phyloP scores from a whole-genome alignment of 2,888 invertebrate species.

The Stenchaetothrips biformis region DNA sequence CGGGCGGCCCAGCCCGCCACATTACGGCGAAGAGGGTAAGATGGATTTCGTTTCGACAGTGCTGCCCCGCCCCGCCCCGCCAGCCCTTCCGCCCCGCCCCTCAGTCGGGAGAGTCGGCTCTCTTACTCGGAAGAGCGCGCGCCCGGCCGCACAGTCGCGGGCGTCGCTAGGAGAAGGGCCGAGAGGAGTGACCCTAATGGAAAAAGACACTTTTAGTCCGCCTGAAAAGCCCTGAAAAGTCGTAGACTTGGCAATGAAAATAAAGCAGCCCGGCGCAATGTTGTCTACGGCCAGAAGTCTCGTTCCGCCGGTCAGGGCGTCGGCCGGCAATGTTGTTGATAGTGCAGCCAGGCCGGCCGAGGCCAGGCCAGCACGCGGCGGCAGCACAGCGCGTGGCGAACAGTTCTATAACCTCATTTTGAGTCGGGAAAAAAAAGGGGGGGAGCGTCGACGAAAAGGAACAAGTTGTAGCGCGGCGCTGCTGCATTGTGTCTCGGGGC shows the following conservation, averaged over 20 bases:
- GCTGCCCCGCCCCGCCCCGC: background rate
- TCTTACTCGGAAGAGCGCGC: slow-evolving; percentile 13
- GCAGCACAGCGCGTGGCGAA: background rate
- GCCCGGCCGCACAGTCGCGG: background rate
- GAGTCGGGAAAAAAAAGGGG: no score
- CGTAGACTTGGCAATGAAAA: slow-evolving; percentile 19
- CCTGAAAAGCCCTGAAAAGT: slow-evolving; percentile 9
- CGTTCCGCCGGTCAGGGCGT: background rate
- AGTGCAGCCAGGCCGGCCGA: background rate
- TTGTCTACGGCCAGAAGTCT: background rate
- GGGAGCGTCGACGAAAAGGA: no score
- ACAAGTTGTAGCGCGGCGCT: background rate
- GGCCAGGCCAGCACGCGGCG: background rate
- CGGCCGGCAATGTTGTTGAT: background rate
- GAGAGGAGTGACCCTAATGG: slow-evolving; percentile 15
- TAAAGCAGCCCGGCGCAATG: slow-evolving; percentile 1
- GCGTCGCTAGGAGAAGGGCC: background rate
- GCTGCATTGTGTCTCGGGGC: background rate
- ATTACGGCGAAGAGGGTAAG: slow-evolving; percentile 17
- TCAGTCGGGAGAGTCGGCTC: background rate
- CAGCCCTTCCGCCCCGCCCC: background rate
- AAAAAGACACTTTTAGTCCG: slow-evolving; percentile 22
- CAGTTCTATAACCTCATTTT: no score
- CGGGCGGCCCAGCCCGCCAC: background rate
- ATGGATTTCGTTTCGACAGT: slow-evolving; percentile 23